phyloP scores from a whole-genome alignment of 2,113 vertebrate genomes.

The Mormoops blainvillei region DNA sequence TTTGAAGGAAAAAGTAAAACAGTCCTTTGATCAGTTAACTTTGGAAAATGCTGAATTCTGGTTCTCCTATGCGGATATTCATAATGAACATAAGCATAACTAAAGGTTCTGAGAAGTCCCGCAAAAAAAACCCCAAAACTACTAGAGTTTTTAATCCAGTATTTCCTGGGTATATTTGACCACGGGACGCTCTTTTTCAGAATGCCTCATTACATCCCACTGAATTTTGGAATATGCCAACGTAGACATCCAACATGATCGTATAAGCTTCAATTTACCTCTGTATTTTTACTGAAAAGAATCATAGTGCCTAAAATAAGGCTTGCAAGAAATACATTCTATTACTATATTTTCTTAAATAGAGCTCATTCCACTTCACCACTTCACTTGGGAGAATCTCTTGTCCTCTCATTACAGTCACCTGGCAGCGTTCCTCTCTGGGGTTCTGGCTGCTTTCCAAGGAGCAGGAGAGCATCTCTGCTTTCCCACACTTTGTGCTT shows the following conservation, averaged over 20 bases:
- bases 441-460: background rate
- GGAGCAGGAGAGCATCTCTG: background rate
- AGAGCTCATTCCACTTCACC: background rate
- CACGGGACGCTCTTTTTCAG: background rate
- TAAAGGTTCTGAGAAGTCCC: background rate
- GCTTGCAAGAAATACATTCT: background rate
- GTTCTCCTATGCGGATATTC: background rate
- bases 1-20: background rate
- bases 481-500: background rate
- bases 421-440: background rate
- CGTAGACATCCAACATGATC: background rate
- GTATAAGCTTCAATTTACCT: background rate
- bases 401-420: background rate
- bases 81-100: background rate
- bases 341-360: constrained; percentile 8
- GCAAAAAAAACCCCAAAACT: background rate
- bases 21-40: background rate
- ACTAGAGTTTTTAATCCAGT: background rate
- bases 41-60: background rate
- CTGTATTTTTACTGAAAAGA: background rate
- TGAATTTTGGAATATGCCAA: background rate
- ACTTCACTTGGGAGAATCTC: background rate
- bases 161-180: background rate
- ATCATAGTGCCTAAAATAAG: background rate
- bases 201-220: background rate